phyloP scores from a whole-genome alignment of 1,140 invertebrate species.

The Magallana ariakensis region DNA sequence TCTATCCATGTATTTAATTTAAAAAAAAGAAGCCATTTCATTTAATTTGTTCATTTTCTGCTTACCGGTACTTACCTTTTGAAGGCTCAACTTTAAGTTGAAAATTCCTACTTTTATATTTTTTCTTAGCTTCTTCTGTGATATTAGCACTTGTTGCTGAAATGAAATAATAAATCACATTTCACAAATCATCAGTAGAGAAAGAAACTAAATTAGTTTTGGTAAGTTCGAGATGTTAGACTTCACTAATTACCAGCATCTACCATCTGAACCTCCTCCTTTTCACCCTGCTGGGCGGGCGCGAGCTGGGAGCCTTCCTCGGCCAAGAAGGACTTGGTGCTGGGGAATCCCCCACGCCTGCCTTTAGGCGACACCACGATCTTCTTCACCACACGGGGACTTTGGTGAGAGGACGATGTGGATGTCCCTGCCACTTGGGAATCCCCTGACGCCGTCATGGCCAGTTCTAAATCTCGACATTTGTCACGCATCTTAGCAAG shows the following conservation, averaged over 20 bases:
- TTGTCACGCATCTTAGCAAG: slow-evolving; percentile 57
- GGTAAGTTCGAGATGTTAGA: too few relatives aligned
- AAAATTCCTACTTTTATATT: background rate
- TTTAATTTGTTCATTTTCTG: too few relatives aligned
- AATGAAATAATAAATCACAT: background rate
- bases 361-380: slow-evolving; percentile 43
- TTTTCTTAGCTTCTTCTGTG: background rate
- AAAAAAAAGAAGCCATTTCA: too few relatives aligned
- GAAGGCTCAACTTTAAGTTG: background rate
- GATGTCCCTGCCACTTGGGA: background rate
- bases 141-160: slow-evolving; percentile 13
- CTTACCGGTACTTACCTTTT: background rate
- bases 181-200: too few relatives aligned
- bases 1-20: too few relatives aligned
- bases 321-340: background rate
- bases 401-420: background rate
- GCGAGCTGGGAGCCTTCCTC: background rate
- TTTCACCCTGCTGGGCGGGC: background rate
- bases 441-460: background rate
- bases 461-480: slow-evolving; percentile 55
- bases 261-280: background rate
- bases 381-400: background rate
- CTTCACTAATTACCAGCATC: background rate
- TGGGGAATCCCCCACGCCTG: background rate
- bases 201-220: too few relatives aligned